phyloP scores from a whole-genome alignment of 2,888 invertebrate genomes.

The Idaea biselata region DNA sequence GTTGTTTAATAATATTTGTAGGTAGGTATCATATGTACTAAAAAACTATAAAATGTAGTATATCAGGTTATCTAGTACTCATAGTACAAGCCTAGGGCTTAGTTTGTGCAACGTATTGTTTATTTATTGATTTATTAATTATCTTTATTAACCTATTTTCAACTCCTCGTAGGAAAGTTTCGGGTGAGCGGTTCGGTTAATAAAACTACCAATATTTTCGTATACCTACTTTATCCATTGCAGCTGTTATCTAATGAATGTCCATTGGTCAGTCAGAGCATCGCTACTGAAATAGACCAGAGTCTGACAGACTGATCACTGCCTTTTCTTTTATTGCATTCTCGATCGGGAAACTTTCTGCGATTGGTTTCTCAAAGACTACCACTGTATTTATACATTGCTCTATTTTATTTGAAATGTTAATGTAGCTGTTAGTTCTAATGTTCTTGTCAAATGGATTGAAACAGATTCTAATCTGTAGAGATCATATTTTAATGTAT shows the following conservation, averaged over 20 bases:
- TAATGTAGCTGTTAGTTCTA: not conserved
- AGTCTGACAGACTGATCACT: constrained; percentile 16
- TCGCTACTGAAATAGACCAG: constrained; percentile 23
- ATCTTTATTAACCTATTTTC: no score
- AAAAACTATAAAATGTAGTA: no score
- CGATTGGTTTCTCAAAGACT: not conserved
- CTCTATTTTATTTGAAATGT: not conserved
- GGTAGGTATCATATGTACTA: no score
- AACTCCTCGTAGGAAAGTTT: no score
- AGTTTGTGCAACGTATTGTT: no score
- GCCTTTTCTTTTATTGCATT: constrained; percentile 28
- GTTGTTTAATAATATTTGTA: no score
- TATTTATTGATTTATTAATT: no score
- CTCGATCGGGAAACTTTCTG: not conserved
- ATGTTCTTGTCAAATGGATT: not conserved
- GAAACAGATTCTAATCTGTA: not conserved
- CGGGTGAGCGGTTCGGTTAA: no score
- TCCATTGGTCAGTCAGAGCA: constrained; percentile 1
- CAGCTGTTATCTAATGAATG: not conserved
- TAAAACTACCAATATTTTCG: not conserved
- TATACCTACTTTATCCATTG: not conserved
- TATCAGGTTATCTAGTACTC: no score
- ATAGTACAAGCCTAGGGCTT: no score
- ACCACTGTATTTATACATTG: not conserved
- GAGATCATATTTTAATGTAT: not conserved